Base-by-base conservation (phyloP, 2,113 vertebrate species). In the Brevimyrus niger region DNA sequence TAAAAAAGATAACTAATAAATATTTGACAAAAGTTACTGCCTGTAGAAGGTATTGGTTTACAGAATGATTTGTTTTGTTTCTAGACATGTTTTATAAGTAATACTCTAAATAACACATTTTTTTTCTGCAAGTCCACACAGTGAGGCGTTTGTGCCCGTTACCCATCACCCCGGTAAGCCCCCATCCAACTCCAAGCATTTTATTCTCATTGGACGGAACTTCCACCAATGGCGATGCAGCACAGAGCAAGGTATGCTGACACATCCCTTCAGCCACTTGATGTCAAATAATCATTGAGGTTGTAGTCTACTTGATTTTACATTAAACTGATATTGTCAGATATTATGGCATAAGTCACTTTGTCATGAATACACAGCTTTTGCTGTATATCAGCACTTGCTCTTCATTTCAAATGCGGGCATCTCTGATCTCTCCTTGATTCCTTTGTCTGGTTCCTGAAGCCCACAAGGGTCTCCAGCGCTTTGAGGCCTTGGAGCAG, bases 161-260 rank as follows among this genome's bases (percentile, higher is more conserved):
- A 92, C 91, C 38, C 97, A 96, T 90, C 94, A 92, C 35, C 83
- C 94, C 90, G 92, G 92, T 87, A 95, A 96, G 73, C 95, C 93
- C 27, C 97, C 97, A 1, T 95, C 94, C 0, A 89, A 94, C 0
- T 91, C 96, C 55, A 95, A 97, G 51, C 97, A 96, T 91, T 97
- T 99, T 90, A 95, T 97, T 85, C 94, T 99, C 86, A 94, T 98
- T 87, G 98, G 98, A n/a, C 98, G 98, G 76, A 99, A 97, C 94
- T 98, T 99, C 91, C 95, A 96, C 13, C 98, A 99, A 93, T 99
- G 98, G 98, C 97, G 96, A 86, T 97, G 94, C 92, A 98, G 96
- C 94, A 98, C 97, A 0, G 97, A 98, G 86, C 97, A 96, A 94
- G 98, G 98, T 98, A 94, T 94, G 91, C 31, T 4, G 31, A 53